phyloP scores from a whole-genome alignment of 2,888 invertebrate genomes.

The Abscondita cerata region DNA sequence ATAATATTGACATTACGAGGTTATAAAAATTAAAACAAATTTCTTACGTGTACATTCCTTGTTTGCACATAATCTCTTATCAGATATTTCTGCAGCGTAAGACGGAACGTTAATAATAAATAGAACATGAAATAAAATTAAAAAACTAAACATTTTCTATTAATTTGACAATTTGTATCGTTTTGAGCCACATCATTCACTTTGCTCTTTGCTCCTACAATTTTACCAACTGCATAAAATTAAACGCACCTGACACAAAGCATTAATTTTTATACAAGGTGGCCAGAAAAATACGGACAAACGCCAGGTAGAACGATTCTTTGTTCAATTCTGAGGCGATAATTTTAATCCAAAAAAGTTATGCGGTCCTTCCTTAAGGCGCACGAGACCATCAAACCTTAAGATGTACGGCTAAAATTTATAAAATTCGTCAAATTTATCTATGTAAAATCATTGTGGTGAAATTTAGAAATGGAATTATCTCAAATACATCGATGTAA shows the following conservation, averaged over 20 bases:
- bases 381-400: too few species aligned
- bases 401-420: too few species aligned
- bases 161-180: constrained; percentile 50
- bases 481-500: too few species aligned
- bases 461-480: too few species aligned
- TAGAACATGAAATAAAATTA: constrained; percentile 53
- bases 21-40: constrained; percentile 49
- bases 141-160: constrained; percentile 57
- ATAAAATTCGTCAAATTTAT: too few species aligned
- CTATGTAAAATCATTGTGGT: too few species aligned
- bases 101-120: constrained; percentile 51
- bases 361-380: too few species aligned
- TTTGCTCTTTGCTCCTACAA: constrained; percentile 16
- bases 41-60: constrained; percentile 71
- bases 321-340: too few species aligned
- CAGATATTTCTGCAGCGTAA: constrained; percentile 63
- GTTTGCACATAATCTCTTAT: constrained; percentile 75
- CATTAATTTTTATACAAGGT: not conserved
- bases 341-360: too few species aligned
- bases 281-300: too few species aligned
- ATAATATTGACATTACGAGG: constrained; percentile 18
- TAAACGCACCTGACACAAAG: too few species aligned
- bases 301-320: too few species aligned
- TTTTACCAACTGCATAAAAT: not conserved
- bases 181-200: constrained; percentile 46